Percentiles rank a stretch among this genome's conserved stretches.
These are phyloP conservation scores for Apocheima hispidaria DNA, from an alignment of 2,888 invertebrate species.

Conservation along the genomic window DNA sequence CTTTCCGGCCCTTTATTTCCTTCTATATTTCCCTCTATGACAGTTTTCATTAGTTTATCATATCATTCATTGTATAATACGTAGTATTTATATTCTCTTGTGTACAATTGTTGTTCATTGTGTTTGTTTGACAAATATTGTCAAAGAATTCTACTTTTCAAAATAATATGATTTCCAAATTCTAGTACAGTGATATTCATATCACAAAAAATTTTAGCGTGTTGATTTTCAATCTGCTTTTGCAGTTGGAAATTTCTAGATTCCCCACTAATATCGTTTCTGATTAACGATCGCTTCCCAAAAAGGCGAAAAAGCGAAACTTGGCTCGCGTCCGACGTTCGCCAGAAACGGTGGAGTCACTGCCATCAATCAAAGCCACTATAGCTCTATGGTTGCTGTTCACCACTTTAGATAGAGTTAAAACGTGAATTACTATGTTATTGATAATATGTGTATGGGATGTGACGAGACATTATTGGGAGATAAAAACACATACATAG, in stretches of 20 bases:
- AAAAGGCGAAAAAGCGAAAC: conserved; percentile 69
- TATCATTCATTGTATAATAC: too few species aligned
- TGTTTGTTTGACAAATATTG: too few species aligned
- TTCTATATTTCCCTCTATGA: too few species aligned
- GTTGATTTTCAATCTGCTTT: background rate
- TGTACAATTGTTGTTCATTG: too few species aligned
- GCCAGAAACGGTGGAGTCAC: conserved; percentile 66
- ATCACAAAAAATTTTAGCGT: background rate
- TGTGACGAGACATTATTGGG: background rate
- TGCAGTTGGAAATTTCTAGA: background rate
- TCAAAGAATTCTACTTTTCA: too few species aligned
- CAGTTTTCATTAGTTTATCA: too few species aligned
- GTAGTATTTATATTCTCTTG: too few species aligned
- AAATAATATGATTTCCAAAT: too few species aligned
- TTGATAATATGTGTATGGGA: background rate
- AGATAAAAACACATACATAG: background rate
- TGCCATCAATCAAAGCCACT: conserved; percentile 73
- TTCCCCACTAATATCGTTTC: conserved; percentile 10
- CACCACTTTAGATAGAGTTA: conserved; percentile 13
- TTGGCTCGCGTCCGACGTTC: conserved; percentile 63
- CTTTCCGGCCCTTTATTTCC: too few species aligned
- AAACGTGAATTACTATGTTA: conserved; percentile 3
- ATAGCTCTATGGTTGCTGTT: conserved; percentile 15
- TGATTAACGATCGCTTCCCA: conserved; percentile 53
- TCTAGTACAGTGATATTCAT: too few species aligned